Evolutionary conservation across 2,113 vertebrate genomes (phyloP), one percentile per base, ranked within the genome.

Genomic region (Elephas maximus): DNA sequence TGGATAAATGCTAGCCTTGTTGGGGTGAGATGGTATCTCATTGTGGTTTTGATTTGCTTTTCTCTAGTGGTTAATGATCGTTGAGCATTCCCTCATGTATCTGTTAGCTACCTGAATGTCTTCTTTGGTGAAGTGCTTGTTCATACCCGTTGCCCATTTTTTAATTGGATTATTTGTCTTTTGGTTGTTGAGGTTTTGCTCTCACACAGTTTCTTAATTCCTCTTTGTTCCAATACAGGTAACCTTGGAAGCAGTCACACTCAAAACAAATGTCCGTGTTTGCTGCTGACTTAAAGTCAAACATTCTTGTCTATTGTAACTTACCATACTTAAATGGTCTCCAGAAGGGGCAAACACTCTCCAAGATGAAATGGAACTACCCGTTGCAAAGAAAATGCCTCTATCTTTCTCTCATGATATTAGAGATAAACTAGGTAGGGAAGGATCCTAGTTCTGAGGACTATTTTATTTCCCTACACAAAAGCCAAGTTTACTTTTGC

Each of bases 401-500:
- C 24, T 53, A 33, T 53, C 78, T 91, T 77, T 65, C 78, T 83
- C 63, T 94, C 20, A 69, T 67, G 51, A 77, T 30, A 88, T 23
- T 65, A 80, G 78, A 37, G 48, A 41, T 28, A 23, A 24, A 26
- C n/a, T 37, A 90, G 48, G 41, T 4, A 90, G 3, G 41, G 48
- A 91, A 89, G 76, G n/a, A 85, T 76, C 41, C 65, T 60, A 92
- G 18, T 90, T 94, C 24, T 92, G 48, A 91, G 63, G 28, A 93
- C 15, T 71, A 65, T 82, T 57, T 65, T 20, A 90, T 81, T 93
- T 90, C 71, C 71, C 48, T 26, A 93, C 48, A 89, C 21, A 92
- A 95, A 83, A 96, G n/a, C 24, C 60, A 97, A 62, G 26, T 94
- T 92, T 94, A 93, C 62, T 79, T 93, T 94, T 90, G 91, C 45